Conservation (phyloP, 2,888 invertebrate genomes). For the Agonopterix heracliana region DNA sequence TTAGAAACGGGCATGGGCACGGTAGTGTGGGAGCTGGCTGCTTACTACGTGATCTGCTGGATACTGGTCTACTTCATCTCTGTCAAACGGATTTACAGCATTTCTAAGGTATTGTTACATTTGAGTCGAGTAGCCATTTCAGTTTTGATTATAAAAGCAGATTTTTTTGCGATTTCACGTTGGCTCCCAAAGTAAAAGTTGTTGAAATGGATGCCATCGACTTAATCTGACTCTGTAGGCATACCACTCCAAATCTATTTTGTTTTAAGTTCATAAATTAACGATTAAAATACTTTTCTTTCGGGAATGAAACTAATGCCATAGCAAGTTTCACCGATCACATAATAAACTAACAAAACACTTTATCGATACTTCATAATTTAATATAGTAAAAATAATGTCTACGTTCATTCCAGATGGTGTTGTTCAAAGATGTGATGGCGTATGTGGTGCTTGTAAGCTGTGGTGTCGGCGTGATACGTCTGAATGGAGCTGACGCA, state of each 20-base stretch:
- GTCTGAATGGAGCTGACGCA: conserved; percentile 41
- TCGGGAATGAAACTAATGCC: too few species aligned
- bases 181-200: background rate
- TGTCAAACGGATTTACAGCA: conserved; percentile 60
- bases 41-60: conserved; percentile 57
- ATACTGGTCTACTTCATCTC: conserved; percentile 55
- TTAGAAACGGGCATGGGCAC: conserved; percentile 51
- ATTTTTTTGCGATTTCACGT: background rate
- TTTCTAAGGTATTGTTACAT: conserved; percentile 49
- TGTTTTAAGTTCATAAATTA: too few species aligned
- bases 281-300: too few species aligned
- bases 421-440: conserved; percentile 59
- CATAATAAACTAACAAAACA: too few species aligned
- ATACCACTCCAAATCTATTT: too few species aligned
- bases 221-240: too few species aligned
- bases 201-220: too few species aligned
- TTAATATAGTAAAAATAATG: too few species aligned
- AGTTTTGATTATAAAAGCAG: background rate
- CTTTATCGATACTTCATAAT: too few species aligned
- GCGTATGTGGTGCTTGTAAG: conserved; percentile 47
- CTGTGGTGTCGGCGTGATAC: conserved; percentile 41
- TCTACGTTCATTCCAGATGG: conserved; percentile 33
- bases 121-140: background rate
- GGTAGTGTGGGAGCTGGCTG: conserved; percentile 49
- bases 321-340: too few species aligned